Percentiles rank a stretch among this genome's conserved stretches.
Evolutionary conservation across 2,113 vertebrate species (phyloP).

Genomic region (Verasper variegatus): DNA sequence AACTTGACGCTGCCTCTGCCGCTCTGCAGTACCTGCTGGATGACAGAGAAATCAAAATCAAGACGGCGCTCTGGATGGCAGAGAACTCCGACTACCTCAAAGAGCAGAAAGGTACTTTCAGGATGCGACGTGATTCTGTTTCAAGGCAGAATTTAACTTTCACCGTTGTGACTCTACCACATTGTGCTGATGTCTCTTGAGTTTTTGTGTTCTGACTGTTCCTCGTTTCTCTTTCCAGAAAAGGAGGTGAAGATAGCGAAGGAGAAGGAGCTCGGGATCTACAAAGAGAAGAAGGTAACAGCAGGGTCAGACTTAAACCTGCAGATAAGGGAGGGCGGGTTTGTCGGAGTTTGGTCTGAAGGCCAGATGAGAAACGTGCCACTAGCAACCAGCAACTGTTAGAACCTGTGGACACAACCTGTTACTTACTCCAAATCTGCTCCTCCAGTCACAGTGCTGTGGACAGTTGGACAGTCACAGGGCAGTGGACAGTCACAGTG

Average conservation of each 20-base stretch:
- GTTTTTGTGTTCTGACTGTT: neutral
- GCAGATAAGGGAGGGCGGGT: neutral
- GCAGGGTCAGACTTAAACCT: neutral
- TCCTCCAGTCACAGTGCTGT: neutral
- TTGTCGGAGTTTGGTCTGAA: neutral
- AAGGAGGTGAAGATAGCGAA: slow-evolving; percentile 95
- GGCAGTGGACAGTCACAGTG: no score
- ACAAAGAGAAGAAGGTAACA: slow-evolving; percentile 94
- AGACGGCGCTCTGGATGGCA: slow-evolving; percentile 95
- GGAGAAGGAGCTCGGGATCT: slow-evolving; percentile 95
- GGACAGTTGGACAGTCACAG: no score
- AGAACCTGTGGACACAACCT: no score
- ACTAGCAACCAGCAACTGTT: no score
- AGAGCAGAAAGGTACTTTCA: slow-evolving; percentile 89
- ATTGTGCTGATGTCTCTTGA: neutral
- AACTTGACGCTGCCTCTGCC: neutral
- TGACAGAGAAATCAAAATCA: slow-evolving; percentile 90
- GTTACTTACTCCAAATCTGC: no score
- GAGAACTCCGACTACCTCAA: slow-evolving; percentile 96
- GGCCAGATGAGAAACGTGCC: no score
- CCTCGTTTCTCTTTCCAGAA: slow-evolving; percentile 81
- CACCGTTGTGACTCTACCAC: no score
- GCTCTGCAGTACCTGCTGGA: slow-evolving; percentile 91
- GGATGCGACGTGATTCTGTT: neutral
- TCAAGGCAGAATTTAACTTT: no score